phyloP scores from a whole-genome alignment of 2,888 invertebrate genomes.

The Mythimna ferrago region DNA sequence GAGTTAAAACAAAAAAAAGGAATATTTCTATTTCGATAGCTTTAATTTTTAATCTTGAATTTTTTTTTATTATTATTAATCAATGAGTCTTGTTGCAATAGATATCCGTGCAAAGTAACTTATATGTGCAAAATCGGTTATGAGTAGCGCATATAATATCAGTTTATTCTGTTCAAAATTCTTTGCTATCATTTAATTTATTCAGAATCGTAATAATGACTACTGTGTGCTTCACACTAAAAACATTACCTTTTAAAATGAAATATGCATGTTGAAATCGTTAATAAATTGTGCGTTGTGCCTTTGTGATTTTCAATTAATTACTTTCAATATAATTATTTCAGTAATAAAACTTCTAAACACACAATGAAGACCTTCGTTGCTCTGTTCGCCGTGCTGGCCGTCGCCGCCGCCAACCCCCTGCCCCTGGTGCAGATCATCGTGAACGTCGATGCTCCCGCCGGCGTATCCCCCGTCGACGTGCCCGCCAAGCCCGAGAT shows the following conservation, averaged over 20 bases:
- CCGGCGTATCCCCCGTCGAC: constrained; percentile 41
- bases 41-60: not conserved
- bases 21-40: too few relatives aligned
- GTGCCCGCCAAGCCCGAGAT: constrained; percentile 46
- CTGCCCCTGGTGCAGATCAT: constrained; percentile 76
- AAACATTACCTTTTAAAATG: not conserved
- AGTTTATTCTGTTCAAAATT: not conserved
- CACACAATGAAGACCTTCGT: constrained; percentile 74
- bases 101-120: too few relatives aligned
- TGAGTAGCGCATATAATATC: not conserved
- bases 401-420: constrained; percentile 74
- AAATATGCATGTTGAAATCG: not conserved
- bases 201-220: not conserved
- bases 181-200: not conserved
- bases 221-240: not conserved
- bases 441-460: constrained; percentile 74
- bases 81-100: not conserved
- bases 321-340: constrained; percentile 16
- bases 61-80: not conserved
- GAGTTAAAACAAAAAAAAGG: constrained; percentile 22
- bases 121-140: not conserved
- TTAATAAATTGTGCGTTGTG: not conserved
- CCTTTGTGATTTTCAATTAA: not conserved
- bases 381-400: constrained; percentile 73
- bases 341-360: constrained; percentile 44